Conservation (phyloP, 2,888 invertebrate genomes). For the Platynereis dumerilii region DNA sequence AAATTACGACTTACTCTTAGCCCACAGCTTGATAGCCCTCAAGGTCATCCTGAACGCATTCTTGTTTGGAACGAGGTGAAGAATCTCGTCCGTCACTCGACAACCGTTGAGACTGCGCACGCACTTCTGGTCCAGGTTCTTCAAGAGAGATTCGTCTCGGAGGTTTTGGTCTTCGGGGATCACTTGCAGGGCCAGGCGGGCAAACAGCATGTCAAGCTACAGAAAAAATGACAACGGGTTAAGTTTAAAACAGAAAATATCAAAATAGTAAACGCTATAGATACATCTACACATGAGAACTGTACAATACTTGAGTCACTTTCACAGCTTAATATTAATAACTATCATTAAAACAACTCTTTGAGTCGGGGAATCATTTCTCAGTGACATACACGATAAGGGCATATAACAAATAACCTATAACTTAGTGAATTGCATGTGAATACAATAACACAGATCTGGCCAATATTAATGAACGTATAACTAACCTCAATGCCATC, state of each 20-base stretch:
- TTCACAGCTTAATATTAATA: too few species aligned
- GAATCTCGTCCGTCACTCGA: slow-evolving; percentile 97
- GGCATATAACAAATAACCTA: too few species aligned
- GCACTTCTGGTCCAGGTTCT: slow-evolving; percentile 94
- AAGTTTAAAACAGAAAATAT: too few species aligned
- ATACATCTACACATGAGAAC: not conserved
- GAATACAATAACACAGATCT: too few species aligned
- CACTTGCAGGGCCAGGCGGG: slow-evolving; percentile 90
- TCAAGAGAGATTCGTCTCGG: slow-evolving; percentile 79
- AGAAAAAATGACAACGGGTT: slow-evolving; percentile 26
- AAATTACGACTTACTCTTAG: slow-evolving; percentile 82
- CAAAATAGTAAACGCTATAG: too few species aligned
- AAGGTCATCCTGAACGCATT: slow-evolving; percentile 92
- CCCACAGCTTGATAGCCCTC: slow-evolving; percentile 96
- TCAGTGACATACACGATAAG: too few species aligned
- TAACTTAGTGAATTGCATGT: too few species aligned
- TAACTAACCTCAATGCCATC: slow-evolving; percentile 86
- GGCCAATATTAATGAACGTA: too few species aligned
- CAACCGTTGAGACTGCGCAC: slow-evolving; percentile 95
- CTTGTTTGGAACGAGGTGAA: slow-evolving; percentile 92
- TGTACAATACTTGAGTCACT: not conserved
- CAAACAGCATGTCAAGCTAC: slow-evolving; percentile 91
- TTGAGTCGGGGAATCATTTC: too few species aligned
- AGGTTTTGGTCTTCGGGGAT: slow-evolving; percentile 90
- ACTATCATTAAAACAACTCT: too few species aligned